These are phyloP conservation scores for Tangara arthus DNA, from an alignment of 2,797 vertebrate species.

Conservation along the genomic window DNA sequence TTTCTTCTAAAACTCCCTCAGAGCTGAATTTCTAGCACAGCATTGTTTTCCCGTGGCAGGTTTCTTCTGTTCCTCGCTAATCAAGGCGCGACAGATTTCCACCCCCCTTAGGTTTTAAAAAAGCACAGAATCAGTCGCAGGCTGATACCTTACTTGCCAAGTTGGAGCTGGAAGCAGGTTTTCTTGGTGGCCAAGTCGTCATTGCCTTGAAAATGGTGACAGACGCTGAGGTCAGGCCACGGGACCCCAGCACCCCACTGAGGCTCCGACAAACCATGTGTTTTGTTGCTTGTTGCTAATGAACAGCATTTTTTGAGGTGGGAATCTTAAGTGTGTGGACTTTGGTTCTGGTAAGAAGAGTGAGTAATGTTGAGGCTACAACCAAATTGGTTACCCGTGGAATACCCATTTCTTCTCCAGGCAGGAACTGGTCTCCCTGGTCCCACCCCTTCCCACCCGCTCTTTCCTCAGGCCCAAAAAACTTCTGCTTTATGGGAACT, in stretches of 20 bases:
- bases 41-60: slow-evolving; percentile 40
- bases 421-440: not conserved
- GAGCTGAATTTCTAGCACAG: not conserved
- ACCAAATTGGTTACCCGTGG: not conserved
- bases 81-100: slow-evolving; percentile 65
- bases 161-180: slow-evolving; percentile 72
- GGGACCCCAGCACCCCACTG: not conserved
- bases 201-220: slow-evolving; percentile 73
- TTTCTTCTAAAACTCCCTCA: not conserved
- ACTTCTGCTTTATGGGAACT: not conserved
- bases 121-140: slow-evolving; percentile 71
- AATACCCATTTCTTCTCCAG: not conserved
- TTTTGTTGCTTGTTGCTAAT: not conserved
- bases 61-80: slow-evolving; percentile 69
- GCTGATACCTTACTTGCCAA: slow-evolving; percentile 75
- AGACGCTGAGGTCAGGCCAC: slow-evolving; percentile 44
- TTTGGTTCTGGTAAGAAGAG: not conserved
- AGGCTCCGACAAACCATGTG: not conserved
- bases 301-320: not conserved
- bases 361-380: not conserved
- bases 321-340: not conserved
- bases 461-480: not conserved
- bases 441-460: accelerated
- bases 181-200: slow-evolving; percentile 70
- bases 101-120: slow-evolving; percentile 68